Evolutionary conservation across 2,888 invertebrate genomes (phyloP), one percentile per base, ranked within the genome.

Genomic region (Microctonus brassicae): DNA sequence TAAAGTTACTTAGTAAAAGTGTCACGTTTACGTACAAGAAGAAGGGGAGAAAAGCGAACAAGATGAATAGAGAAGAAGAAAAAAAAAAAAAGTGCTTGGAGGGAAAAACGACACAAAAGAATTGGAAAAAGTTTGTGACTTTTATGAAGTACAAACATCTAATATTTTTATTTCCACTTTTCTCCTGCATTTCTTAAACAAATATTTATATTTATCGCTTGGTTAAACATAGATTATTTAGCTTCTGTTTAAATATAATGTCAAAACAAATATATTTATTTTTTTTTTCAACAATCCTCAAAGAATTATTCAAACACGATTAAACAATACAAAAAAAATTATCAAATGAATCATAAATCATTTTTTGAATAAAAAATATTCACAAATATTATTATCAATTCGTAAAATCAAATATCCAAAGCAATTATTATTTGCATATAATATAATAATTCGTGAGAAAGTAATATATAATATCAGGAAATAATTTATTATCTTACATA

Each of bases 41-140:
- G 33, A 13, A 26, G 24, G 36, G 11, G 55, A 55, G 47, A 20
- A 11, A 57, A 69, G 53, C 60, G 29, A 36, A 39, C 26, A 47
- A 53, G 52, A 52, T 42, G 39, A 52, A 39, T 10, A 29, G 20
- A 39, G 24, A 62, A 61, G 65, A 69, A 74, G 52, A 24, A 26
- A 26, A 55, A 55, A 10, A 26, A 13, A 24, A 60, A 33, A 39
- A 53, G 52, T 26, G 39, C 10, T 26, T 24, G 17, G 33, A 36
- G 36, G 53, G 17, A 20, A 61, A 55, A 68, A 29, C 42, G 65
- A 58, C 68, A 58, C 9, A 26, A 26, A 55, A 55, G 11, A 26
- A 55, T 24, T 55, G 24, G 55, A 26, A 11, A 24, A 55, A 55
- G 55, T 55, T 55, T 2, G 24, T 55, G 55, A 55, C 55, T 55